Evolutionary conservation across 2,888 invertebrate genomes (phyloP).

Genomic region (Phortica okadai): DNA sequence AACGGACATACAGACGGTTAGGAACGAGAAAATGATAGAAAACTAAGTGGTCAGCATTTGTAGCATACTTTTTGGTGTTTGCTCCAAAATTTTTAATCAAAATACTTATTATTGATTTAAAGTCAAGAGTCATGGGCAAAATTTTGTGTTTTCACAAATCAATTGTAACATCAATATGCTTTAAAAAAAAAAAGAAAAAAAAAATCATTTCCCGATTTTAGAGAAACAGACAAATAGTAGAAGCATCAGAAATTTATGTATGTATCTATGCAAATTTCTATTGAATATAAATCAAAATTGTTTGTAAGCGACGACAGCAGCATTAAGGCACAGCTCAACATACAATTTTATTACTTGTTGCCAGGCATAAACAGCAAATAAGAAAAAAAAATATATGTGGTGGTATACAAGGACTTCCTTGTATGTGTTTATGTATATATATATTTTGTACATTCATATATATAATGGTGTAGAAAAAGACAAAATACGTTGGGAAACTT

Average conservation of each 20-base stretch:
- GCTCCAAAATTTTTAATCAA: neutral
- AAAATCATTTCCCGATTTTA: too few species aligned
- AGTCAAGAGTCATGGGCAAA: too few species aligned
- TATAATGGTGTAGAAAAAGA: neutral
- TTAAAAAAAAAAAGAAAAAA: too few species aligned
- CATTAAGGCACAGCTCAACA: neutral
- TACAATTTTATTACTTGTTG: conserved; percentile 20
- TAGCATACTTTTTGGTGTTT: conserved; percentile 8
- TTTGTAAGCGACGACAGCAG: neutral
- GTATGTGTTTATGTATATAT: neutral
- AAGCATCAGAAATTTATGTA: neutral
- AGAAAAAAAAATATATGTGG: neutral
- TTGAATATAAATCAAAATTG: neutral
- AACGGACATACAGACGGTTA: neutral
- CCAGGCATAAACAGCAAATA: neutral
- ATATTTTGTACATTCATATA: neutral
- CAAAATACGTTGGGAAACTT: neutral
- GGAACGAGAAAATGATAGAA: neutral
- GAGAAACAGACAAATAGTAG: neutral
- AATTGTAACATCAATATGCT: too few species aligned
- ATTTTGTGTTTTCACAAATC: too few species aligned
- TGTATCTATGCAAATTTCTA: neutral
- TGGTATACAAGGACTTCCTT: neutral
- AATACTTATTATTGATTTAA: too few species aligned
- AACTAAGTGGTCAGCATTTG: neutral